Base-by-base conservation (phyloP, 2,113 vertebrate species). In the Toxotes chatareus region DNA sequence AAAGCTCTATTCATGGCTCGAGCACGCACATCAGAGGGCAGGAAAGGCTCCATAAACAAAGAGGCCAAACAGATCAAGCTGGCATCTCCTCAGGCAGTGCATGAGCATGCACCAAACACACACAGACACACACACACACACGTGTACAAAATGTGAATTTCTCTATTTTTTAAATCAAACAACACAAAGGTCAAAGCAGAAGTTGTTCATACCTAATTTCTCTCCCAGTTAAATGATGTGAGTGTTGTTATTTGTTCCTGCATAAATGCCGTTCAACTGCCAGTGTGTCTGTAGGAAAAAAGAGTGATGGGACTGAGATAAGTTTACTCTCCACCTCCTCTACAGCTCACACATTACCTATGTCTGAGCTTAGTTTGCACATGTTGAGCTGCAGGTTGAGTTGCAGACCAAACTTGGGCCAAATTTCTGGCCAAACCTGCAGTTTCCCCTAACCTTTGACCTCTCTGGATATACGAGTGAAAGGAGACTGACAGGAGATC, bases 1-100 rank as follows among this genome's bases (percentile, higher is more conserved):
- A 95, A 92, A 89, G 93, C 89, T 89, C 92, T 86, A 94, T 96
- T 96, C 94, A 96, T 93, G 90, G 66, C 46, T 31, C 5, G 67
- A 80, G 86, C 88, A 88, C 27, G 79, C 89, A 88, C 92, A 93
- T 93, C 79, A 90, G 87, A 94, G 81, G 82, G 79, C 81, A 92
- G 93, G 86, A 93, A 85, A 78, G 89, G 83, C 69, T 91, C 89
- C 79, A 82, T 76, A 93, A 94, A 95, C 94, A 96, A 92, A 92
- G 88, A 87, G 89, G 85, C 88, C 89, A 91, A 93, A 93, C 91
- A 95, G 86, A 94, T 88, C 92, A 82, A 69, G 23, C 84, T 90
- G 93, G 90, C 89, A 88, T 89, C 89, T 73, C 60, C 73, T 78
- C 68, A 34, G 42, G 53, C 64, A 23, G 38, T 59, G 56, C 73